These are phyloP conservation scores for Probaryconus sp. DNA, from an alignment of 1,140 invertebrate species.

Conservation along the genomic window DNA sequence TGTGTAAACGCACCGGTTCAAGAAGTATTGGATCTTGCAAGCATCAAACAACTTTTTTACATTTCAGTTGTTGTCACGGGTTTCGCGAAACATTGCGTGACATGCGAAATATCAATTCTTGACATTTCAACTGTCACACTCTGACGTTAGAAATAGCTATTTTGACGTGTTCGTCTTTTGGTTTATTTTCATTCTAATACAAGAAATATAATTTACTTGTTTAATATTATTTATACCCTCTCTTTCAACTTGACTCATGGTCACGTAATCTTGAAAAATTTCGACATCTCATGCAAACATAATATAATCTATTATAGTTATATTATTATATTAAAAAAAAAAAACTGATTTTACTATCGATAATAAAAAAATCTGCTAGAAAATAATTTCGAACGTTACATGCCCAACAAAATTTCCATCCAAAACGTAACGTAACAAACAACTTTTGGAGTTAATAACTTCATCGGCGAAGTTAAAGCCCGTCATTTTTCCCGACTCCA, in stretches of 20 bases:
- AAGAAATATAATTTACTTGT: conserved; percentile 22
- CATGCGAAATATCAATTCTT: conserved; percentile 53
- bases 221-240: too few relatives aligned
- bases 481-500: conserved; percentile 1
- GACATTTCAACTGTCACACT: conserved; percentile 47
- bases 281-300: too few relatives aligned
- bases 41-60: conserved; percentile 37
- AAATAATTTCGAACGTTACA: too few relatives aligned
- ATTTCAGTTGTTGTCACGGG: conserved; percentile 43
- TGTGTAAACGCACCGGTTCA: conserved; percentile 4
- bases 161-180: conserved; percentile 40
- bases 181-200: conserved; percentile 37
- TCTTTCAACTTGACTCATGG: too few relatives aligned
- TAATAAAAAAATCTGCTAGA: too few relatives aligned
- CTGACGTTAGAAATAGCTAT: conserved; percentile 37
- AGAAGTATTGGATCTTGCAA: conserved; percentile 17
- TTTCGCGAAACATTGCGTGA: conserved; percentile 37
- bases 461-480: not conserved
- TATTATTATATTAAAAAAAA: too few relatives aligned
- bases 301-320: too few relatives aligned
- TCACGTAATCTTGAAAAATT: too few relatives aligned
- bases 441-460: conserved; percentile 35
- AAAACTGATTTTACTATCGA: too few relatives aligned
- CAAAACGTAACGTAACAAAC: too few relatives aligned
- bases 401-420: too few relatives aligned